phyloP scores from a whole-genome alignment of 2,797 vertebrate species.

The Clarias platycephalus region DNA sequence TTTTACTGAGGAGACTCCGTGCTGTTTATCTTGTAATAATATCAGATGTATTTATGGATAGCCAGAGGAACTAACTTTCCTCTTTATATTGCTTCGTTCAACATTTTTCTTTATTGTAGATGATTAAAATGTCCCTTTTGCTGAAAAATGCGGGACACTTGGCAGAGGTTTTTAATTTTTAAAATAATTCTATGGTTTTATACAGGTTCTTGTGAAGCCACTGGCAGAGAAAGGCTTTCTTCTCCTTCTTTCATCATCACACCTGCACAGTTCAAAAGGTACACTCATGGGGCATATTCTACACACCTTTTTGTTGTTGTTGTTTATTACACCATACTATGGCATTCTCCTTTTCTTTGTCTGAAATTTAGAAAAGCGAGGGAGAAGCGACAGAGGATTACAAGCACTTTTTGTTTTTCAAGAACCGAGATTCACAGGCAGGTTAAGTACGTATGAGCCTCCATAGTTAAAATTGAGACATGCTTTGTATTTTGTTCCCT shows the following conservation, averaged over 20 bases:
- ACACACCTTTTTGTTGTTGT: not conserved
- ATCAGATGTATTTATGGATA: not conserved
- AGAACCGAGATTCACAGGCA: conserved; percentile 81
- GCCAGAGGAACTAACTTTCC: not conserved
- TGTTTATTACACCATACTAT: not conserved
- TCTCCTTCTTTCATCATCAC: conserved; percentile 87
- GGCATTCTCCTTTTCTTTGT: conserved; percentile 40
- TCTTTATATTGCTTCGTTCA: not conserved
- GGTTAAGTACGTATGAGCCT: conserved; percentile 68
- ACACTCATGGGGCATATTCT: conserved; percentile 37
- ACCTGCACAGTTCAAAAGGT: conserved; percentile 89
- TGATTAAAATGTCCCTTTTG: not conserved
- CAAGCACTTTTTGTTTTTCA: conserved; percentile 94
- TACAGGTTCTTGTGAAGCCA: conserved; percentile 91
- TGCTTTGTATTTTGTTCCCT: not conserved
- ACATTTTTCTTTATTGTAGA: not conserved
- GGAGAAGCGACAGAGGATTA: conserved; percentile 73
- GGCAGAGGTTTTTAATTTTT: not conserved
- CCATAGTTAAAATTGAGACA: not conserved
- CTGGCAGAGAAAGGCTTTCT: conserved; percentile 91
- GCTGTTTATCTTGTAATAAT: no score
- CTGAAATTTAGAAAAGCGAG: conserved; percentile 70
- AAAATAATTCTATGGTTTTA: not conserved
- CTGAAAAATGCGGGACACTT: conserved; percentile 2
- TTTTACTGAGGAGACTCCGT: no score